phyloP scores from a whole-genome alignment of 2,888 invertebrate species.

The Coenonympha arcania region DNA sequence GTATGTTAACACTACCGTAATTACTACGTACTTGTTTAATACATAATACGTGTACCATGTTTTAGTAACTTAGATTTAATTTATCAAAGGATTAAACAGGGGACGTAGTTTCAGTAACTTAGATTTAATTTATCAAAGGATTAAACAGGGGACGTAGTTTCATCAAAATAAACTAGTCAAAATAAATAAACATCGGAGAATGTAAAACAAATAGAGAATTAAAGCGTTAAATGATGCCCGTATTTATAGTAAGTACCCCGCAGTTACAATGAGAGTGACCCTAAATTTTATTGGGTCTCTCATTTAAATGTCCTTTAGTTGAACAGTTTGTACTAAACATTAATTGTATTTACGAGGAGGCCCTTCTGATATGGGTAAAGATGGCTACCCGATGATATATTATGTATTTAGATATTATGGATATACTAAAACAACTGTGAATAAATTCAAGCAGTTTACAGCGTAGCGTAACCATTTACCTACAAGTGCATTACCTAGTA shows the following conservation, averaged over 20 bases:
- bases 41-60: too few species aligned
- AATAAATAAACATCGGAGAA: neutral
- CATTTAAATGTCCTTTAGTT: neutral
- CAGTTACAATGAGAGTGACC: too few species aligned
- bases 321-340: neutral
- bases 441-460: too few species aligned
- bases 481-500: too few species aligned
- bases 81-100: neutral
- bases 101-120: too few species aligned
- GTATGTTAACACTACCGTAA: too few species aligned
- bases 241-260: neutral
- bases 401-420: too few species aligned
- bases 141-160: neutral
- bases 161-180: neutral
- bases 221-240: neutral
- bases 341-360: neutral
- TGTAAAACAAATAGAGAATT: neutral
- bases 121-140: neutral
- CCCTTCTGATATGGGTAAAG: too few species aligned
- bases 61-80: neutral
- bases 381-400: too few species aligned
- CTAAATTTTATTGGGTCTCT: neutral
- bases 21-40: too few species aligned
- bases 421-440: too few species aligned
- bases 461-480: too few species aligned